Evolutionary conservation across 2,113 vertebrate species (phyloP).

Genomic region (Turnix velox): DNA sequence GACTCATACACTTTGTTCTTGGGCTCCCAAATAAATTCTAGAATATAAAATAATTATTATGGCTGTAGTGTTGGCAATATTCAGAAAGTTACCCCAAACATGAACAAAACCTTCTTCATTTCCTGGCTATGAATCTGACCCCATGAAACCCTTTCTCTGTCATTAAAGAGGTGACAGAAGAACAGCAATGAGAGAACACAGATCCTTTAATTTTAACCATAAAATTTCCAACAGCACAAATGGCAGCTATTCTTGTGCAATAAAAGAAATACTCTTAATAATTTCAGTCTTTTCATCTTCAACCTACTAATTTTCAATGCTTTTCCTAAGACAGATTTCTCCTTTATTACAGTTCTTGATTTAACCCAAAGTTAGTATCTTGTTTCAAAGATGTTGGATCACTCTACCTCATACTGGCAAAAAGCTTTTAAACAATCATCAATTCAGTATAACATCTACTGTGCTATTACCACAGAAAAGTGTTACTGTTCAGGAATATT

Average conservation of each 20-base stretch:
- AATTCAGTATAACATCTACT: neutral
- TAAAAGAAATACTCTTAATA: conserved; percentile 10
- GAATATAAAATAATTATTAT: neutral
- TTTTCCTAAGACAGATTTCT: conserved; percentile 4
- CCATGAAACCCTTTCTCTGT: neutral
- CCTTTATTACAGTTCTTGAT: neutral
- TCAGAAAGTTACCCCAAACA: neutral
- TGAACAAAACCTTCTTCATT: neutral
- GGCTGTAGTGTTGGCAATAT: neutral
- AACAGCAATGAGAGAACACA: neutral
- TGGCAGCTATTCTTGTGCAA: neutral
- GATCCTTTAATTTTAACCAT: conserved; percentile 23
- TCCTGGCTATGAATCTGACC: neutral
- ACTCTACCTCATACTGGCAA: neutral
- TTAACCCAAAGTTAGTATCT: neutral
- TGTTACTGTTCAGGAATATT: conserved; percentile 22
- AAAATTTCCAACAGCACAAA: neutral
- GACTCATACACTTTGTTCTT: neutral
- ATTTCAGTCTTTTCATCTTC: conserved; percentile 30
- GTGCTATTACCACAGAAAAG: conserved; percentile 22
- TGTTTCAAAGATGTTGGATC: conserved; percentile 3
- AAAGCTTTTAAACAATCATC: conserved; percentile 42
- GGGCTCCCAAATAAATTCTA: neutral
- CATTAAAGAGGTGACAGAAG: neutral
- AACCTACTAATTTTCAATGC: conserved; percentile 3